Evolutionary conservation across 37 sponge, comb jelly and placozoan species (phyloP).

Genomic region (Spongilla lacustris): DNA sequence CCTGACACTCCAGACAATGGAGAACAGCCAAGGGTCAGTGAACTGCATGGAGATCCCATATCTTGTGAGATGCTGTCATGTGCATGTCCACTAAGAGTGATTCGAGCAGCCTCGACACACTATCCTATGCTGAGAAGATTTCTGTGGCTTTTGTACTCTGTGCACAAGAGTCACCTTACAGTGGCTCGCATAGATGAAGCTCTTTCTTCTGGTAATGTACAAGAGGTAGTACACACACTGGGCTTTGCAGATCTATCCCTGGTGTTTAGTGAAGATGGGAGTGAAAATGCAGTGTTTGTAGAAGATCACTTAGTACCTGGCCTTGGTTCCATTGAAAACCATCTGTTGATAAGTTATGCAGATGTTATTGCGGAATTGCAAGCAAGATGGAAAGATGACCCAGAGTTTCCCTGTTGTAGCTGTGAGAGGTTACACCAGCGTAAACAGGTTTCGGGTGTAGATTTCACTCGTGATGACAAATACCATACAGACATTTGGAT

Average conservation of each 20-base stretch:
- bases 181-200: not conserved
- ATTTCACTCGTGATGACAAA: slow-evolving; percentile 9
- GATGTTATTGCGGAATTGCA: slow-evolving; percentile 21
- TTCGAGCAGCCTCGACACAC: slow-evolving; percentile 10
- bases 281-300: too few species aligned
- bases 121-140: not conserved
- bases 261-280: not conserved
- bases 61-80: not conserved
- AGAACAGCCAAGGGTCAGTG: not conserved
- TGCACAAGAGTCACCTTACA: not conserved
- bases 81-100: not conserved
- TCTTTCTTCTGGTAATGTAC: not conserved
- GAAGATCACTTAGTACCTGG: not conserved
- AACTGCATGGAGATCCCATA: slow-evolving; percentile 12
- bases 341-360: slow-evolving; percentile 9
- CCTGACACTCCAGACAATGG: not conserved
- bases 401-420: slow-evolving; percentile 44
- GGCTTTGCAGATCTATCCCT: slow-evolving; percentile 3
- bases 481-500: not conserved
- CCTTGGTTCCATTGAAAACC: not conserved
- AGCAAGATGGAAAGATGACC: slow-evolving; percentile 13
- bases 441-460: slow-evolving; percentile 15
- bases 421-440: slow-evolving; percentile 40
- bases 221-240: not conserved
- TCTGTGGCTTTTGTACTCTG: not conserved